Base-by-base conservation (phyloP, 2,113 vertebrate genomes). In the Irena cyanogastra region DNA sequence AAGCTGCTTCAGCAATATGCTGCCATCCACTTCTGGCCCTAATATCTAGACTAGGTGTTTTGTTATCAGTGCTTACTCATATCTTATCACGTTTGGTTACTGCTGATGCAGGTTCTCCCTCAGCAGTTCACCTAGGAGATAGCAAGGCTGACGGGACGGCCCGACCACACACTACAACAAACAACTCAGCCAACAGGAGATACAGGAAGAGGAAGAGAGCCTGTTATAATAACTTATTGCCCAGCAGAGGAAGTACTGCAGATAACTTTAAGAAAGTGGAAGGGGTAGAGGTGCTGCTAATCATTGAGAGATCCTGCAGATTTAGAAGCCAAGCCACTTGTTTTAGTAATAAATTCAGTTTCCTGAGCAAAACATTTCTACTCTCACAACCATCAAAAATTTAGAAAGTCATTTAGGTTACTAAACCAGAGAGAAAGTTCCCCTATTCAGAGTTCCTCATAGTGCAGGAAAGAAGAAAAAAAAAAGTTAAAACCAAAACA, bases 381-480 rank as follows among this genome's bases (percentile, higher is more conserved):
- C 23, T 57, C 26, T 23, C 60, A 85, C 7, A 91, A 39, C 49
- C 50, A 87, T 56, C 52, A 92, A 64, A 93, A 92, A 79, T 42
- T 95, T 65, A 90, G 52, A 92, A 88, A 87, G 61, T 24, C 49
- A 53, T 84, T 71, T 61, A 69, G 49, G 57, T 69, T 86, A 78
- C 49, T 41, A 63, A 27, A 87, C 26, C 19, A 5, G 80, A 68
- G 6, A 87, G 56, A 83, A 93, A 94, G 88, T 95, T 95, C 83
- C 93, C n/a, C 83, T 94, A 84, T 89, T 97, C 44, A 68, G 80
- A 96, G 96, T 94, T 96, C 95, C 94, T 94, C 88, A 94, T 69
- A 64, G 27, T 12, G 53, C 72, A 96, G 79, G 80, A 94, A 95
- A 94, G 69, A 45, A 70, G 84, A 81, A 69, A 66, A 79, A 64